A percentile compares a stretch with the other conserved stretches of the same genome.
Evolutionary conservation across 2,797 vertebrate genomes (phyloP).

Genomic region (Argya squamiceps): DNA sequence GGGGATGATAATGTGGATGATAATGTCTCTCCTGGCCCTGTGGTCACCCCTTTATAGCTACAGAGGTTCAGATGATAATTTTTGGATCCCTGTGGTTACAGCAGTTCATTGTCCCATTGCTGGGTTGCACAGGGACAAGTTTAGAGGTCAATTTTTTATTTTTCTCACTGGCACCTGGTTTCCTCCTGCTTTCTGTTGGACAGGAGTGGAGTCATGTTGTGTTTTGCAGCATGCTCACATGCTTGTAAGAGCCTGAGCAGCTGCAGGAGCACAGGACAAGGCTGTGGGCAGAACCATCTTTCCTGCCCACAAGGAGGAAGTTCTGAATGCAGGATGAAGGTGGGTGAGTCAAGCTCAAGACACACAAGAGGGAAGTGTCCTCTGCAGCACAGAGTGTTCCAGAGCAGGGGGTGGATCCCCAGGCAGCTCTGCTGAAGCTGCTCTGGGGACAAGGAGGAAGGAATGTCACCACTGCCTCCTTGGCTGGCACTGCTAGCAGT

Average conservation of each 20-base stretch:
- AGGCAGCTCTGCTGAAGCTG: neutral
- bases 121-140: neutral
- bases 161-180: neutral
- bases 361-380: neutral
- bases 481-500: neutral
- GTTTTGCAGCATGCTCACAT: neutral
- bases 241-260: rapidly evolving
- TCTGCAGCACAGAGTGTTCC: neutral
- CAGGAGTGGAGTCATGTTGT: rapidly evolving
- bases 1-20: neutral
- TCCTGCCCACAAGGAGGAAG: neutral
- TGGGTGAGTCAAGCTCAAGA: no score
- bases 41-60: neutral
- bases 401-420: neutral
- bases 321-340: neutral
- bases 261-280: neutral
- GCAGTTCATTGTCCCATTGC: neutral
- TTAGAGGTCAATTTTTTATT: neutral
- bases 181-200: neutral
- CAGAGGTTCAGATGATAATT: neutral
- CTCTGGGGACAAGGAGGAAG: rapidly evolving
- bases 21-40: neutral
- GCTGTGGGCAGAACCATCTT: rapidly evolving
- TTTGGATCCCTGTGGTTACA: neutral
- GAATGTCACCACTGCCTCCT: rapidly evolving